Base-by-base conservation (phyloP, 2,113 vertebrate genomes). In the Paralichthys olivaceus region DNA sequence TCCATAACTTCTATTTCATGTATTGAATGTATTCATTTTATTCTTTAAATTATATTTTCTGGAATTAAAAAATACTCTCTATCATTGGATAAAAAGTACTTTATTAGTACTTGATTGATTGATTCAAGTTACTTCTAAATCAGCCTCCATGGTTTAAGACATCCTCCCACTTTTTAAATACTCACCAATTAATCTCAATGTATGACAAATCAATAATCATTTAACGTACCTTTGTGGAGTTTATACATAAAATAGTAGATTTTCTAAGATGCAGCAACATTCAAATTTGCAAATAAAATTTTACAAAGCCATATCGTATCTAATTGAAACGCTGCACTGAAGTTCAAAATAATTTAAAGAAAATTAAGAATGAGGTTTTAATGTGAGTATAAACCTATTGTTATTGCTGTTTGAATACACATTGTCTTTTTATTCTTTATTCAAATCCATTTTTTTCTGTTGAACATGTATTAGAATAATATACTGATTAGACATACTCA, bases 11-110 rank as follows among this genome's bases (percentile, higher is more conserved):
- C n/a, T 56, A 77, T 49, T 72, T 68, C 25, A 75, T 80, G 32
- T 72, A 32, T 66, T 79, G 63, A 89, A 89, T 81, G 81, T 80
- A 79, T 45, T 72, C 8, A 64, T 61, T 77, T 69, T 34, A 72
- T 72, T 56, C 77, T 74, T 75, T 12, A 71, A 58, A 68, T 72
- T 34, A 37, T 64, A 57, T 61, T 61, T 72, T 43, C 11, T 69
- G n/a, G 23, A 59, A 51, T 69, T 43, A 57, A 2, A 77, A 45
- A 70, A 58, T 59, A 20, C 61, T 25, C 71, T 28, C 23, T 13
- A 51, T 71, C 4, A 43, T 23, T 45, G 29, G 47, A 65, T 57
- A 55, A 67, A 70, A 53, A 40, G 34, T 37, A 43, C 56, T 51
- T 4, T n/a, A 25, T 37, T n/a, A 76, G 34, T 74, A 79, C 28